A percentile compares a stretch with the other conserved stretches of the same genome.
Evolutionary conservation across 2,797 vertebrate species (phyloP).

Genomic region (Acanthis flammea): DNA sequence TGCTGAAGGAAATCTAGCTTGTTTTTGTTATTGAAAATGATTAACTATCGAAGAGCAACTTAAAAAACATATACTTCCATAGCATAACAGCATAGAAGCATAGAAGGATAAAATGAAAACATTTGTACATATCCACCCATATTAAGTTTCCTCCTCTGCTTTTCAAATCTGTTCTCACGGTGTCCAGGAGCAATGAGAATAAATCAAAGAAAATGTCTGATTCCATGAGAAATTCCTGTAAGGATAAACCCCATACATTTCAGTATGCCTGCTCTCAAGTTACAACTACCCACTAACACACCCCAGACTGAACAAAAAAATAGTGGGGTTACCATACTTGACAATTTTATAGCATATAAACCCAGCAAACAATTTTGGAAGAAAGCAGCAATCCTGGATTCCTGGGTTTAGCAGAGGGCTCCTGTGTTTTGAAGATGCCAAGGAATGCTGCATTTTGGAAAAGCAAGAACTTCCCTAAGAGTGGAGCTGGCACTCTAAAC

Average conservation of each 20-base stretch:
- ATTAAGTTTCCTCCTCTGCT: not conserved
- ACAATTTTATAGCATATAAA: not conserved
- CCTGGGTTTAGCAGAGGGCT: not conserved
- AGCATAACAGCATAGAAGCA: not conserved
- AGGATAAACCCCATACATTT: not conserved
- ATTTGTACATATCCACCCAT: not conserved
- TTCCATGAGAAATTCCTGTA: not conserved
- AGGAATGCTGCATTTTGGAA: not conserved
- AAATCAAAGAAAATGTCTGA: not conserved
- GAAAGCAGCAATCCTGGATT: not conserved
- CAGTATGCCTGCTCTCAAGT: not conserved
- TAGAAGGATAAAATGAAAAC: not conserved
- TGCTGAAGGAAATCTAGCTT: not conserved
- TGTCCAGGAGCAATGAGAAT: not conserved
- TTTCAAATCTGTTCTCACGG: not conserved
- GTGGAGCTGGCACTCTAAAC: not conserved
- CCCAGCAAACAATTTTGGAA: not conserved
- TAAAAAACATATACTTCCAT: not conserved
- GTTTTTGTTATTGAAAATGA: not conserved
- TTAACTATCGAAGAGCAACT: not conserved
- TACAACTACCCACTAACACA: not conserved
- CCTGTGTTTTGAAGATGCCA: not conserved
- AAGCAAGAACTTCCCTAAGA: not conserved
- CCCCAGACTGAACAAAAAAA: not conserved
- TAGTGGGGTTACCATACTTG: rapidly evolving